Percentiles rank a stretch among this genome's conserved stretches.
phyloP scores from a whole-genome alignment of 2,797 vertebrate species.

The Scleropages formosus region DNA sequence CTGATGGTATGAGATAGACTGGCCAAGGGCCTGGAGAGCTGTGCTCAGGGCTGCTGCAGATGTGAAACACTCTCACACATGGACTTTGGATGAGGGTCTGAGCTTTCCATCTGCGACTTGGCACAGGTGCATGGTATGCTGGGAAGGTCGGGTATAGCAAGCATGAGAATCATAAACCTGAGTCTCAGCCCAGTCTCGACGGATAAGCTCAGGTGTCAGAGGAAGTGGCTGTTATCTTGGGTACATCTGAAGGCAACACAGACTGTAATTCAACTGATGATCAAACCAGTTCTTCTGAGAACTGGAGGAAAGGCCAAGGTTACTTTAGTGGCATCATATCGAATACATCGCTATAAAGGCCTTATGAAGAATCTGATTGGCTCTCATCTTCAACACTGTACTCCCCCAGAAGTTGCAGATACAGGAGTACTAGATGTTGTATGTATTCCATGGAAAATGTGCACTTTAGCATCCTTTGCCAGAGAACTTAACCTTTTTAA shows the following conservation, averaged over 20 bases:
- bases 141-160: constrained; percentile 1
- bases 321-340: constrained; percentile 7
- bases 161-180: not conserved
- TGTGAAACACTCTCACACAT: not conserved
- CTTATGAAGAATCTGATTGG: not conserved
- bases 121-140: constrained; percentile 8
- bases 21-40: constrained; percentile 3
- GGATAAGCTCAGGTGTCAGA: constrained; percentile 19
- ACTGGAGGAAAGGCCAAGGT: constrained; percentile 5
- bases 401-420: not conserved
- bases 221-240: constrained; percentile 18
- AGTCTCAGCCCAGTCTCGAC: constrained; percentile 15
- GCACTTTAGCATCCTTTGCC: no score
- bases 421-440: no score
- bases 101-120: constrained; percentile 16
- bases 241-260: constrained; percentile 2
- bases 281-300: not conserved
- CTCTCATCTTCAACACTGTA: not conserved
- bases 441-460: no score
- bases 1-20: not conserved
- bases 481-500: no score
- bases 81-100: not conserved
- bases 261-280: constrained; percentile 5
- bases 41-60: not conserved
- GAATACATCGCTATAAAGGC: constrained; percentile 2